Evolutionary conservation across 1,140 invertebrate genomes (phyloP).

Genomic region (Dendrolimus punctatus): DNA sequence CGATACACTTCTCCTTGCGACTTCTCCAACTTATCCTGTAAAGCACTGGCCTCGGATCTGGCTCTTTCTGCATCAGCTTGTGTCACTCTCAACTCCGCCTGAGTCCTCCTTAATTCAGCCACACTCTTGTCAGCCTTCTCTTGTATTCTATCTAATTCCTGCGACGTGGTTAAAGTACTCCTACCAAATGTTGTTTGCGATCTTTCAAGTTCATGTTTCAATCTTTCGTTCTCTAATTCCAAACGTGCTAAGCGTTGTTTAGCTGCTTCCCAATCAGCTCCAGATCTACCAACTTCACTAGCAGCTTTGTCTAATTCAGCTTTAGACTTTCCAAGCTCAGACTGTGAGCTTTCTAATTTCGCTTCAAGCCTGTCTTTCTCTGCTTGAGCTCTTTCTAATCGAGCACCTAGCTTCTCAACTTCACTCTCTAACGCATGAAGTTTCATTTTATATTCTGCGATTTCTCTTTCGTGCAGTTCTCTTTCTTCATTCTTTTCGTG

Average conservation of each 20-base stretch:
- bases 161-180: conserved; percentile 80
- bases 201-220: conserved; percentile 88
- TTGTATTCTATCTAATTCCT: conserved; percentile 87
- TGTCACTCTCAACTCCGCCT: conserved; percentile 88
- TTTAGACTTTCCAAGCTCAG: conserved; percentile 93
- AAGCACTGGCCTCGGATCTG: conserved; percentile 83
- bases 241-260: conserved; percentile 88
- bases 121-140: conserved; percentile 90
- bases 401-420: conserved; percentile 91
- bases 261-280: conserved; percentile 91
- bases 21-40: conserved; percentile 94
- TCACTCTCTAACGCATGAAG: conserved; percentile 91
- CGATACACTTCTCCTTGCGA: conserved; percentile 95
- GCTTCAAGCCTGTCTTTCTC: conserved; percentile 93
- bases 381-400: conserved; percentile 87
- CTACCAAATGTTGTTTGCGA: conserved; percentile 86
- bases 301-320: conserved; percentile 93
- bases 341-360: conserved; percentile 92
- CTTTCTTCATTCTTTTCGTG: conserved; percentile 96
- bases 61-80: conserved; percentile 90
- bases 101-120: conserved; percentile 87
- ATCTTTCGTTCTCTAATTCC: conserved; percentile 91
- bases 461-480: conserved; percentile 93
- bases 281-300: conserved; percentile 89
- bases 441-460: conserved; percentile 96